Base-by-base conservation (phyloP, 1,140 invertebrate genomes). In the Sitophilus oryzae region DNA sequence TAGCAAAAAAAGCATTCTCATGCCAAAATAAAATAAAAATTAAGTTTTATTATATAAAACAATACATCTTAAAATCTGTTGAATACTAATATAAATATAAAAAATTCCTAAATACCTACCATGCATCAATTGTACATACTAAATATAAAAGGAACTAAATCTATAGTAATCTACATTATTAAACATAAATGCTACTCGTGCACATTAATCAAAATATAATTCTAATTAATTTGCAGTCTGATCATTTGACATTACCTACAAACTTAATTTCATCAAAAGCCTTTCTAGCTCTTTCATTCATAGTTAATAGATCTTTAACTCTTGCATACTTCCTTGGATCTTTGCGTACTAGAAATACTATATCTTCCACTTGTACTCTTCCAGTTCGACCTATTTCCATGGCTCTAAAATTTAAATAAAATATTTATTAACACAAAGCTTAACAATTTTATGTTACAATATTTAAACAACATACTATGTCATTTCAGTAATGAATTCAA, bases 181-280 rank as follows among this genome's bases (percentile, higher is more conserved):
- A n/a, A n/a, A n/a, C n/a, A n/a, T n/a, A n/a, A n/a, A n/a, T n/a
- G n/a, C n/a, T n/a, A n/a, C n/a, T n/a, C n/a, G n/a, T n/a, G n/a
- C n/a, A n/a, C n/a, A n/a, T n/a, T n/a, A n/a, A n/a, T n/a, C n/a
- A n/a, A n/a, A n/a, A n/a, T n/a, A n/a, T n/a, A n/a, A n/a, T n/a
- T n/a, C n/a, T n/a, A n/a, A n/a, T n/a, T n/a, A n/a, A n/a, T n/a
- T n/a, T n/a, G n/a, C n/a, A n/a, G n/a, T n/a, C n/a, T n/a, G 42
- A 14, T 41, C 48, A 59, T 38, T 67, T 61, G n/a, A 60, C 52
- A 50, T 72, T 72, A 70, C 69, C 71, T 66, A 67, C 86, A 76
- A 93, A 97, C 85, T 98, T 98, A 58, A 96, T 93, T 83, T 98
- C 96, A 79, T 99, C 96, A 77, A 99, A 99, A 60, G 96, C 96